Base-by-base conservation (phyloP, 2,797 vertebrate species). In the Enteromius thamalakanensis region DNA sequence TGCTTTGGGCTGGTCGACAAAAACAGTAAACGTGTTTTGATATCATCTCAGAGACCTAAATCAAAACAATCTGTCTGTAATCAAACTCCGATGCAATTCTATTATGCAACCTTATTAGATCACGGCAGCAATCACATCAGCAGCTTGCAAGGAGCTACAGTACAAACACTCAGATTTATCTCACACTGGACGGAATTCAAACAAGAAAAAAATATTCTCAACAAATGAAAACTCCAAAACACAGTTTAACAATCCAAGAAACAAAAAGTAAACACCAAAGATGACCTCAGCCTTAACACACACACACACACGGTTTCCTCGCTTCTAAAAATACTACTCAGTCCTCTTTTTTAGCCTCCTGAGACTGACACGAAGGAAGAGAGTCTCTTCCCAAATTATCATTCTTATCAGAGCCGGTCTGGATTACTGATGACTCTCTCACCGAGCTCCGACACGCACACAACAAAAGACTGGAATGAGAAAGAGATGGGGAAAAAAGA, bases 321-420 rank as follows among this genome's bases (percentile, higher is more conserved):
- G 84, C 85, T 82, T 88, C 82, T 88, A 74, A 72, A 83, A 89
- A 87, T 88, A 90, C 4, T 51, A 23, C 37, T 55, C 26, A 19
- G 19, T 37, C 15, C 82, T 55, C 75, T 26, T 65, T 37, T 79
- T 37, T 8, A 53, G 23, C 32, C 62, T 29, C 47, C 62, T 29
- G 47, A 75, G 71, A 69, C 84, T 23, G 68, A 83, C 19, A 6
- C 3, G 32, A 55, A 65, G 34, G 32, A 80, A 80, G 40, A 69
- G 76, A 55, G 40, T 45, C 62, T 64, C 76, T 79, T 55, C 55
- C 55, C 65, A 65, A 82, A 83, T 86, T 51, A 79, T 79, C 76
- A 85, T 79, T 85, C 84, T 76, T 82, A 78, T 78, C 80, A 82
- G 80, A 82, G 58, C 80, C 12, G 12, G 60, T 37, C 81, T 53